phyloP scores from a whole-genome alignment of 2,888 invertebrate genomes.

The Amphipyra berbera region DNA sequence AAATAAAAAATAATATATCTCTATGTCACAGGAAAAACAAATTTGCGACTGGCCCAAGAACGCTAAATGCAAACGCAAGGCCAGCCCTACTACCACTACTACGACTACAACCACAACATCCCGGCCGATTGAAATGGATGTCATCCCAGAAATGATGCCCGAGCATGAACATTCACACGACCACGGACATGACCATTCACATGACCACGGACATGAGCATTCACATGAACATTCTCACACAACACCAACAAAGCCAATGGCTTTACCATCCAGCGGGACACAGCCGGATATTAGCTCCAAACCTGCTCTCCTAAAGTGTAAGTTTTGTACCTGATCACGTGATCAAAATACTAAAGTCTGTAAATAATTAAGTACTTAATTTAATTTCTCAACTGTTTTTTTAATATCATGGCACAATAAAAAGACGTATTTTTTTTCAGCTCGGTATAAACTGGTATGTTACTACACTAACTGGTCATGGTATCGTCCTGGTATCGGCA shows the following conservation, averaged over 20 bases:
- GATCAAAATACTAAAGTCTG: background rate
- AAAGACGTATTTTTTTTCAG: constrained; percentile 78
- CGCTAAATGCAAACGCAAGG: constrained; percentile 89
- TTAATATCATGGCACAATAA: background rate
- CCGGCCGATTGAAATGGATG: constrained; percentile 61
- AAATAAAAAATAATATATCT: background rate
- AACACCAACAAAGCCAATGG: constrained; percentile 61
- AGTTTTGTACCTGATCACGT: constrained; percentile 60
- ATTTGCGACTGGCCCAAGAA: constrained; percentile 93
- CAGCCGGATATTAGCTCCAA: constrained; percentile 67
- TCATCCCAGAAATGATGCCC: constrained; percentile 37
- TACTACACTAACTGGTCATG: constrained; percentile 99
- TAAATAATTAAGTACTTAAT: constrained; percentile 16
- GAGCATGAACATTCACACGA: constrained; percentile 38
- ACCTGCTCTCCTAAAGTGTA: constrained; percentile 79
- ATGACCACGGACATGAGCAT: constrained; percentile 29
- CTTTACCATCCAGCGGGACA: constrained; percentile 76
- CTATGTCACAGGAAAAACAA: constrained; percentile 84
- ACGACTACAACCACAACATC: constrained; percentile 67
- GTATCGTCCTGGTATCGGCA: constrained; percentile 95
- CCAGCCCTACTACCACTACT: constrained; percentile 63
- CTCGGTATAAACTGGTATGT: constrained; percentile 95
- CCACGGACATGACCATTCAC: constrained; percentile 38
- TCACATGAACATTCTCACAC: constrained; percentile 40
- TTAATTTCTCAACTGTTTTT: background rate